Base-by-base conservation (phyloP, 2,113 vertebrate genomes). In the Leuciscus idus region DNA sequence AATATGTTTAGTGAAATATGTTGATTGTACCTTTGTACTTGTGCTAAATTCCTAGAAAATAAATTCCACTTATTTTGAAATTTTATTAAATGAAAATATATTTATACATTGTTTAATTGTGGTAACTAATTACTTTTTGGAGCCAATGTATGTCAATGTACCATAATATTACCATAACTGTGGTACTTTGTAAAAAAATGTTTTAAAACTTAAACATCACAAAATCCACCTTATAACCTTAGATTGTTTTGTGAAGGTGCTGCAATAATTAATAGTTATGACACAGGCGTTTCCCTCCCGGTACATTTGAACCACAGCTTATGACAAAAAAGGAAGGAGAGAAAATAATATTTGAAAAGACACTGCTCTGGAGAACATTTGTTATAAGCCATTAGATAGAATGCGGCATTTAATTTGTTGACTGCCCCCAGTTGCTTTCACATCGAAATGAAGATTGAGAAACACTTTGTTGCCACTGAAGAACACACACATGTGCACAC, bases 401-500 rank as follows among this genome's bases (percentile, higher is more conserved):
- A 84, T 78, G 73, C 87, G 83, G 83, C 89, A 83, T 90, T 92
- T 90, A 87, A 90, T 91, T 89, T 90, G 87, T 90, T 88, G 73
- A 88, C 85, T 87, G 89, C 87, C 85, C 85, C 77, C 83, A 81
- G 84, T 84, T 90, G 80, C 74, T 91, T 91, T 89, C 89, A 87
- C 83, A 73, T 68, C 84, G 43, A 84, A 86, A 88, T 86, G 33
- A 73, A 90, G 75, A 90, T 90, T 85, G 87, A 91, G 88, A 85
- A 84, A 57, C 75, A 70, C 70, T 83, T 87, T 80, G 79, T 55
- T 66, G 87, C 87, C 36, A 19, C 52, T 46, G 26, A 87, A 79
- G 55, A 86, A 79, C 84, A 74, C 68, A 74, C 66, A 81, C 85
- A 62, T 28, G 43, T 28, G 30, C 30, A 84, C 36, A 64, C 43